These are phyloP conservation scores for Thermophis baileyi DNA, from an alignment of 2,113 vertebrate species.

Conservation along the genomic window DNA sequence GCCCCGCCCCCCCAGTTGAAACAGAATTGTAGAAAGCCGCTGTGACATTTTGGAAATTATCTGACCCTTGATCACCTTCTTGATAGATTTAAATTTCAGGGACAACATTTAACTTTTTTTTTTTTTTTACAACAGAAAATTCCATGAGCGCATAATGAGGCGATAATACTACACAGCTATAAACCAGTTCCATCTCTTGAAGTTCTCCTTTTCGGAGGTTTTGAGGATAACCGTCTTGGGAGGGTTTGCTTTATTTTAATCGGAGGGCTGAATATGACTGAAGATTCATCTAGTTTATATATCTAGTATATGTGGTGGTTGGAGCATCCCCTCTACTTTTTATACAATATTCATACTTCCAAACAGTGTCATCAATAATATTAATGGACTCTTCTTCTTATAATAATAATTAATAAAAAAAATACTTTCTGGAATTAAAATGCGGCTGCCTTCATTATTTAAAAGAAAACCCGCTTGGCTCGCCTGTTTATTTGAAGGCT, in stretches of 20 bases:
- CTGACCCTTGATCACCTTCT: not conserved
- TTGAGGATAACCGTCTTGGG: too few species aligned
- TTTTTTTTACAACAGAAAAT: not conserved
- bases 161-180: not conserved
- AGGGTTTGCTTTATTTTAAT: not conserved
- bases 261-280: not conserved
- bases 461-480: constrained; percentile 18
- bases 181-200: not conserved
- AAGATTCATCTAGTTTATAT: not conserved
- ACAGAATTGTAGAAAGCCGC: not conserved
- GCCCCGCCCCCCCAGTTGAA: not conserved
- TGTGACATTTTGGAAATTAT: not conserved
- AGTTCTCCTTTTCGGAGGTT: not conserved
- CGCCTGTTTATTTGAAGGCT: constrained; percentile 65
- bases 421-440: constrained; percentile 14
- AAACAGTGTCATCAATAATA: not conserved
- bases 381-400: constrained; percentile 8
- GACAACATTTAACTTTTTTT: not conserved
- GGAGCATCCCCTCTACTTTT: not conserved
- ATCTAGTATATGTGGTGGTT: not conserved
- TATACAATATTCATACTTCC: not conserved
- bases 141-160: not conserved
- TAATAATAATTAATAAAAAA: not conserved
- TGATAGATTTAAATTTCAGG: not conserved
- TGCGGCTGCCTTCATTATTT: constrained; percentile 42